Evolutionary conservation across 2,113 vertebrate species (phyloP).

Genomic region (Nanorana parkeri): DNA sequence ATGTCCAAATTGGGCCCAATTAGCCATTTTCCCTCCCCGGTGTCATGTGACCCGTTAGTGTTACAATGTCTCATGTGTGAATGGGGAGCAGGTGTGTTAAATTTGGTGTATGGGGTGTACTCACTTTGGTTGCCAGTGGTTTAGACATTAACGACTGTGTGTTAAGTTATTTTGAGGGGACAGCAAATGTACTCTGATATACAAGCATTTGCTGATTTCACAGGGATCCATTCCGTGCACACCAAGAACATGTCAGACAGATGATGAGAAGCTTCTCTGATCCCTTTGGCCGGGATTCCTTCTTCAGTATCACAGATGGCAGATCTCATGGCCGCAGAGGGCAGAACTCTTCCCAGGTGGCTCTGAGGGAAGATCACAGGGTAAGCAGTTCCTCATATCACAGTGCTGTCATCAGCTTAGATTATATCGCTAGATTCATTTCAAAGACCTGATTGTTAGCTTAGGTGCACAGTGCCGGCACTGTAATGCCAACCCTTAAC

Average conservation of each 20-base stretch:
- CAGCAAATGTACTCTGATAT: too few species aligned
- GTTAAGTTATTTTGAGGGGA: too few species aligned
- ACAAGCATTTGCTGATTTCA: slow-evolving; percentile 39
- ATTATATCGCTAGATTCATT: slow-evolving; percentile 35
- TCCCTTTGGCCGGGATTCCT: slow-evolving; percentile 75
- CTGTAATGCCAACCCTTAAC: slow-evolving; percentile 28
- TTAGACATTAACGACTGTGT: too few species aligned
- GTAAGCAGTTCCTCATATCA: slow-evolving; percentile 73
- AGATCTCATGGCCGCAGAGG: slow-evolving; percentile 54
- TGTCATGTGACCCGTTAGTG: too few species aligned
- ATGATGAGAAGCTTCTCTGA: slow-evolving; percentile 88
- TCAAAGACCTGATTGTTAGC: slow-evolving; percentile 47
- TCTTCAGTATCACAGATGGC: slow-evolving; percentile 75
- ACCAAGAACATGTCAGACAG: slow-evolving; percentile 80
- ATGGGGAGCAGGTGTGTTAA: too few species aligned
- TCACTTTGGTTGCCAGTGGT: too few species aligned
- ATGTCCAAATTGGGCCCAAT: too few species aligned
- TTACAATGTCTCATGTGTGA: too few species aligned
- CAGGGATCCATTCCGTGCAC: slow-evolving; percentile 85
- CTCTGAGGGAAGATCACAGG: slow-evolving; percentile 66
- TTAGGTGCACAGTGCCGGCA: neutral
- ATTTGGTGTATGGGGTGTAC: too few species aligned
- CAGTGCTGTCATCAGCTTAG: slow-evolving; percentile 41
- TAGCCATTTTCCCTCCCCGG: too few species aligned
- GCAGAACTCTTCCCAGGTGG: slow-evolving; percentile 59